Percentiles rank a stretch among this genome's conserved stretches.
phyloP scores from a whole-genome alignment of 2,888 invertebrate species.

The Oligia fasciuncula region DNA sequence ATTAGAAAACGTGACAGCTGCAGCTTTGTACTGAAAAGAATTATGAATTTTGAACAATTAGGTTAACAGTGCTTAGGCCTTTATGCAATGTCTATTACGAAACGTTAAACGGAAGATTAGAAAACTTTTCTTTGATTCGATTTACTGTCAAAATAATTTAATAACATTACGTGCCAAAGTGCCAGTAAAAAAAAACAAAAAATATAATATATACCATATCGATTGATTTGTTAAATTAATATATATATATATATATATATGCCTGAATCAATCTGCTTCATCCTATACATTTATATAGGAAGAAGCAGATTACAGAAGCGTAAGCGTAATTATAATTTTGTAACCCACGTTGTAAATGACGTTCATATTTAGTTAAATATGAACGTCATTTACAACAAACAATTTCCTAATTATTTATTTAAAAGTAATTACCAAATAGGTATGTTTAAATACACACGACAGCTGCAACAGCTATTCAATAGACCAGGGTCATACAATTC shows the following conservation, averaged over 20 bases:
- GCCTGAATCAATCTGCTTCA: not conserved
- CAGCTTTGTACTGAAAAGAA: conserved; percentile 22
- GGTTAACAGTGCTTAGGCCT: conserved; percentile 14
- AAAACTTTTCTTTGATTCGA: not conserved
- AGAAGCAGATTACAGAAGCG: not conserved
- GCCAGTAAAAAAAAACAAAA: not conserved
- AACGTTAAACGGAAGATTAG: conserved; percentile 1
- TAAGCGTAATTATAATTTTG: not conserved
- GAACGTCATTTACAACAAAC: not conserved
- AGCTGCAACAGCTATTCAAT: conserved; percentile 3
- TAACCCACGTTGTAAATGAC: not conserved
- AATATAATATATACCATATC: not conserved
- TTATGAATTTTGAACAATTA: conserved; percentile 35
- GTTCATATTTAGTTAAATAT: conserved; percentile 3
- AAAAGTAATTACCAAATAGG: conserved; percentile 2
- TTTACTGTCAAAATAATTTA: not conserved
- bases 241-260: too few species aligned
- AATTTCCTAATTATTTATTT: conserved; percentile 12
- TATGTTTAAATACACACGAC: conserved; percentile 11
- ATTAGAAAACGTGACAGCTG: conserved; percentile 38
- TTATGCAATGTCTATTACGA: conserved; percentile 14
- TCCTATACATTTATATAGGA: not conserved
- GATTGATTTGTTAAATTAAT: not conserved
- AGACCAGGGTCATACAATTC: conserved; percentile 37
- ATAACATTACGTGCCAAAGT: not conserved